These are phyloP conservation scores for Phyllotis vaccarum DNA, from an alignment of 2,797 vertebrate species.

Conservation along the genomic window DNA sequence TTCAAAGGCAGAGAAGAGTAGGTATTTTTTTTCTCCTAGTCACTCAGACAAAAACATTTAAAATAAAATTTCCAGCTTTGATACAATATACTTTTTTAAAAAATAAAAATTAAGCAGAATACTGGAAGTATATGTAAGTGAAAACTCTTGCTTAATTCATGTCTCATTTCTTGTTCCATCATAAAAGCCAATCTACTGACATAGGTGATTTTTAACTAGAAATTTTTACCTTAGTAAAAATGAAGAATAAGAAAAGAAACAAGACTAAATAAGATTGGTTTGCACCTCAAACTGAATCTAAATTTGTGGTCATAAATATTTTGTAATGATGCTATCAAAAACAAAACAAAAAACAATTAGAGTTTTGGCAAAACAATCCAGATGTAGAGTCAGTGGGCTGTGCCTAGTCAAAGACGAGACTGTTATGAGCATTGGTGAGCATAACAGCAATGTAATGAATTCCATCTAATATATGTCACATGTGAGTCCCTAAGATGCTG, in stretches of 20 bases:
- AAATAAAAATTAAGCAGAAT: neutral
- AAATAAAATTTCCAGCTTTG: conserved; percentile 26
- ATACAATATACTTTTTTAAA: neutral
- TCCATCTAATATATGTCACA: neutral
- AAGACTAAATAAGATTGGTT: conserved; percentile 33
- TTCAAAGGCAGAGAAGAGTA: conserved; percentile 57
- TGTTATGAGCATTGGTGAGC: neutral
- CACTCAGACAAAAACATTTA: conserved; percentile 29
- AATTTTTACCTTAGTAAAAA: conserved; percentile 65
- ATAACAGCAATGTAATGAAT: neutral
- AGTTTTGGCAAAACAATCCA: neutral
- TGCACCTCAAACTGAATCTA: conserved; percentile 38
- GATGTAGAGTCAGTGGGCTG: neutral
- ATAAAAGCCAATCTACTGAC: neutral
- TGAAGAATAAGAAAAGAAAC: conserved; percentile 60
- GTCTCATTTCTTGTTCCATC: neutral
- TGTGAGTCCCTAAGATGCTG: conserved; percentile 34
- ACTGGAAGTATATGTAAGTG: conserved; percentile 41
- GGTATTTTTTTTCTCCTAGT: neutral
- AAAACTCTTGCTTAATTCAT: conserved; percentile 54
- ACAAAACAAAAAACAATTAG: neutral
- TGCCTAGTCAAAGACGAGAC: conserved; percentile 41
- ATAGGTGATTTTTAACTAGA: conserved; percentile 42
- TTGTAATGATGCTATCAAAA: conserved; percentile 34
- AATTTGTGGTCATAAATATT: neutral